Evolutionary conservation across 1,140 invertebrate genomes (phyloP).

Genomic region (Macrosteles quadrilineatus): DNA sequence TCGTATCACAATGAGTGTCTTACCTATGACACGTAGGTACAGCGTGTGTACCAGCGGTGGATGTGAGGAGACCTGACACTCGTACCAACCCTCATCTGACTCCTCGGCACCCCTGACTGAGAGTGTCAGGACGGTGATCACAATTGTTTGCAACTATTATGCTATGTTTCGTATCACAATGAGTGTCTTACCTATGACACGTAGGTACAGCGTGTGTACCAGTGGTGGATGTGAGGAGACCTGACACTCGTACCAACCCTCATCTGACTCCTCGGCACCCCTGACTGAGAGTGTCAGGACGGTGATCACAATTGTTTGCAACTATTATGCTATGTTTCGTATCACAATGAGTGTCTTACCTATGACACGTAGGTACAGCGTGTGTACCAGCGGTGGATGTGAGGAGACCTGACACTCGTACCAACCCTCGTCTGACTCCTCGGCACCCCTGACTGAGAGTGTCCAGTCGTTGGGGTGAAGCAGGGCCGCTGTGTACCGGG

Average conservation of each 20-base stretch:
- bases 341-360: no score
- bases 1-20: no score
- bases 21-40: conserved; percentile 79
- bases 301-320: no score
- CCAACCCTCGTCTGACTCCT: conserved; percentile 73
- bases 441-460: conserved; percentile 80
- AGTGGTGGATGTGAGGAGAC: conserved; percentile 84
- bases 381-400: conserved; percentile 83
- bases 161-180: no score
- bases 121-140: no score
- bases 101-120: no score
- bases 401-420: conserved; percentile 90
- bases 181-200: conserved; percentile 86
- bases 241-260: conserved; percentile 84
- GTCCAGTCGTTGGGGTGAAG: conserved; percentile 67
- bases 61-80: conserved; percentile 87
- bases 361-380: conserved; percentile 76
- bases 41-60: conserved; percentile 83
- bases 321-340: no score
- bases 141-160: no score
- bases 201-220: conserved; percentile 77
- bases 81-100: conserved; percentile 78
- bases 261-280: conserved; percentile 73
- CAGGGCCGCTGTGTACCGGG: conserved; percentile 38
- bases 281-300: no score